Base-by-base conservation (phyloP, 2,888 invertebrate genomes). In the Papilio elwesi region DNA sequence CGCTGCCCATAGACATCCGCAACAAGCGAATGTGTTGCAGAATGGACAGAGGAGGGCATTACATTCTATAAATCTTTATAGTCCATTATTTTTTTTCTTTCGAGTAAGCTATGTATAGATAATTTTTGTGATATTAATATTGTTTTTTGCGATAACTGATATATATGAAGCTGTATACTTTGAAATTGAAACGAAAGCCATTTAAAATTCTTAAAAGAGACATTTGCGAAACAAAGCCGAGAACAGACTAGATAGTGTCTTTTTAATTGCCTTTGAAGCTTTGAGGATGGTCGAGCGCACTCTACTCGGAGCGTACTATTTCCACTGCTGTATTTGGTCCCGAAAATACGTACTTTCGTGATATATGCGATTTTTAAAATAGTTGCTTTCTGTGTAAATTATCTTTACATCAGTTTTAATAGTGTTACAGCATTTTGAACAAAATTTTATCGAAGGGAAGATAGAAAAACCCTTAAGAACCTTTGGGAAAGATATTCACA, bases 221-320 rank as follows among this genome's bases (percentile, higher is more conserved):
- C 59, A 59, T 59, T 59, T 59, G 59, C 43, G 66, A 38, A 66
- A 52, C 66, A 66, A 66, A 66, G 66, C 66, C 66, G 52, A 66
- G 38, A 66, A 66, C 36, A 66, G 52, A 53, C 52, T 66, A 43
- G 67, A 55, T 67, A 55, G 43, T 55, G 67, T 72, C 69, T 75
- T 75, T 75, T 75, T 70, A 74, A 74, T 75, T 75, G 71, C 63
- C 71, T 67, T 67, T 67, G 48, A 48, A 64, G 49, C 64, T 64
- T 64, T 48, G 55, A 55, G 43, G 47, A 67, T 16, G 43, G 67
- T 55, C 67, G 67, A 67, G 67, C 53, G 67, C 53, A 53, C 53
- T 67, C 71, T 63, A 74, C 68, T 66, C 69, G 57, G 26, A 57
- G 67, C 53, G 53, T 57, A 69, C 68, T 75, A 71, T 75, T 74